Base-by-base conservation (phyloP, 2,888 invertebrate species). In the Cotesia congregata region DNA sequence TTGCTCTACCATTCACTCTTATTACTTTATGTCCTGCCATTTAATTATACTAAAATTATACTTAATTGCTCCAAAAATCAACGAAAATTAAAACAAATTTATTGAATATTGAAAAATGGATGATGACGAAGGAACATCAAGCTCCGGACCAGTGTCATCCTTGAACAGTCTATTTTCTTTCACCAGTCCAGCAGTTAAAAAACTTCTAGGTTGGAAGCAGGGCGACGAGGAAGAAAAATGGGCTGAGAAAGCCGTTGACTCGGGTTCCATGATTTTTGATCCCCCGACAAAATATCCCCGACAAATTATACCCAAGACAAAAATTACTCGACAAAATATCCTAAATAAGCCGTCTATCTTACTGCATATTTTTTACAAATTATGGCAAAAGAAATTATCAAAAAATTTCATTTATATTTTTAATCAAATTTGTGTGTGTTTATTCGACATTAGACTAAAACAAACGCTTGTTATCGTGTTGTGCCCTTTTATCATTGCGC, bases 221-320 rank as follows among this genome's bases (percentile, higher is more conserved):
- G 98, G 98, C 77, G 98, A 98, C 85, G 98, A 98, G 90, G 98
- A 98, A 90, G 98, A 98, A 88, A 98, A 97, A 92, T 98, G 98
- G 98, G 98, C 98, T 61, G 98, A 98, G 89, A 98, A 98, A 87
- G 98, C 98, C 0, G 98, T 99, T 0, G 98, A 98, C n/a, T n/a
- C n/a, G n/a, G n/a, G n/a, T n/a, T n/a, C n/a, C n/a, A n/a, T n/a
- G n/a, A n/a, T n/a, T n/a, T n/a, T n/a, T n/a, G n/a, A n/a, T n/a
- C n/a, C n/a, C n/a, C n/a, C n/a, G n/a, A n/a, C n/a, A n/a, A n/a
- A n/a, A n/a, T n/a, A n/a, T n/a, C n/a, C n/a, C n/a, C n/a, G n/a
- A n/a, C n/a, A n/a, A n/a, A n/a, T n/a, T n/a, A n/a, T n/a, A n/a
- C n/a, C n/a, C n/a, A n/a, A n/a, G n/a, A n/a, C n/a, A n/a, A n/a